These are phyloP conservation scores for Lordiphosa andalusiaca DNA, from an alignment of 2,888 invertebrate genomes.

Conservation along the genomic window DNA sequence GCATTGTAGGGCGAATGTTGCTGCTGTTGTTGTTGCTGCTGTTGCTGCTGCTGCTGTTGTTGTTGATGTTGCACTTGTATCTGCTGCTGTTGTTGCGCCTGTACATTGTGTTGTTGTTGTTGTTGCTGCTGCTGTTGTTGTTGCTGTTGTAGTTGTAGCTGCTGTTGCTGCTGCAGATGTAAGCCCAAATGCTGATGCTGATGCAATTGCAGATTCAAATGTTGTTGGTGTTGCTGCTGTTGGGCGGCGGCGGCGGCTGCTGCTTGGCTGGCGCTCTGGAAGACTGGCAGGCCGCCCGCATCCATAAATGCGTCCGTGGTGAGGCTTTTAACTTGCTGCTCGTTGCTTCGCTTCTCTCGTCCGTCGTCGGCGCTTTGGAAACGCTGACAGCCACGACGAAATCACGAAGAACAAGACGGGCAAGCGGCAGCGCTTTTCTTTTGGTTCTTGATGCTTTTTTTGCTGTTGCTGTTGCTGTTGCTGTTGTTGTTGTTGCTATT, in stretches of 20 bases:
- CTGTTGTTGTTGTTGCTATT: slow-evolving; percentile 4
- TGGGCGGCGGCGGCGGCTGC: slow-evolving; percentile 77
- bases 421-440: slow-evolving; percentile 30
- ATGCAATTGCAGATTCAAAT: slow-evolving; percentile 75
- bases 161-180: slow-evolving; percentile 72
- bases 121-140: slow-evolving; percentile 58
- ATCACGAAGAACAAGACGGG: slow-evolving; percentile 70
- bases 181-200: slow-evolving; percentile 74
- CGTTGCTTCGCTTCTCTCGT: slow-evolving; percentile 69
- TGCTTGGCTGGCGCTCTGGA: slow-evolving; percentile 81
- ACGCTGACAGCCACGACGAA: slow-evolving; percentile 68
- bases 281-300: slow-evolving; percentile 81
- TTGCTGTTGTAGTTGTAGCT: slow-evolving; percentile 75
- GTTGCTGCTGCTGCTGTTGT: slow-evolving; percentile 40
- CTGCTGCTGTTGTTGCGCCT: slow-evolving; percentile 71
- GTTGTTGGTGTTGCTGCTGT: slow-evolving; percentile 79
- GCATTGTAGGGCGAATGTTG: slow-evolving; percentile 75
- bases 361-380: slow-evolving; percentile 54
- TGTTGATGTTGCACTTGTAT: slow-evolving; percentile 62
- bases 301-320: slow-evolving; percentile 80
- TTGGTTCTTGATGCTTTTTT: slow-evolving; percentile 11
- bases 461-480: slow-evolving; percentile 5
- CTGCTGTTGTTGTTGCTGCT: slow-evolving; percentile 23
- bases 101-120: slow-evolving; percentile 70
- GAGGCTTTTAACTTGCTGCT: slow-evolving; percentile 63